A percentile compares a stretch with the other conserved stretches of the same genome.
phyloP scores from a whole-genome alignment of 2,113 vertebrate species.

The Ctenomys sociabilis region DNA sequence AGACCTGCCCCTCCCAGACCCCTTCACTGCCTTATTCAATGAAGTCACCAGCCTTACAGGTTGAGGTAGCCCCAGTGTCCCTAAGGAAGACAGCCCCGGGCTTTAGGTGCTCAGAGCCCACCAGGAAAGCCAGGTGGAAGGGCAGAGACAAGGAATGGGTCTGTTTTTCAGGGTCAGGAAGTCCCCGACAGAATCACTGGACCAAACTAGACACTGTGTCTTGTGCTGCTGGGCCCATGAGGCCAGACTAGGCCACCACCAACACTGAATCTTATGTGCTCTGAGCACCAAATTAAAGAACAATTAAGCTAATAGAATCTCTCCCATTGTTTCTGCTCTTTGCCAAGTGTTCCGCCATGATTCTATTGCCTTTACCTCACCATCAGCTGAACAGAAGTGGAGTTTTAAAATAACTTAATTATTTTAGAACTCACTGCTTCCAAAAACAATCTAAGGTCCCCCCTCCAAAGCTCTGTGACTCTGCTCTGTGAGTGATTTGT shows the following conservation, averaged over 20 bases:
- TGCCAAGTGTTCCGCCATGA: constrained; percentile 41
- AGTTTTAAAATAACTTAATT: constrained; percentile 73
- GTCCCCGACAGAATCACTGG: neutral
- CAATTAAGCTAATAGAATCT: constrained; percentile 59
- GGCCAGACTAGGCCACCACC: neutral
- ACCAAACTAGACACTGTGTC: neutral
- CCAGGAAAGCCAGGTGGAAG: neutral
- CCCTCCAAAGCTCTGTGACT: constrained; percentile 28
- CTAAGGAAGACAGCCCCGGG: neutral
- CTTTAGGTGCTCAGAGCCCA: neutral
- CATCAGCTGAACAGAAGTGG: constrained; percentile 51
- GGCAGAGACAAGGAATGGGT: no score
- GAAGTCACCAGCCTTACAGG: neutral
- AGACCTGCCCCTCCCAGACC: neutral
- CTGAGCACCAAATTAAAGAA: constrained; percentile 55
- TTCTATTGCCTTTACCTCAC: constrained; percentile 55
- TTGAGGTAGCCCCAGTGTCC: neutral
- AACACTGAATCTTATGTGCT: neutral
- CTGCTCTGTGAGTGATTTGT: constrained; percentile 50
- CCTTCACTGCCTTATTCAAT: neutral
- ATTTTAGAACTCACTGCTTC: constrained; percentile 70
- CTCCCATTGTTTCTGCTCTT: constrained; percentile 56
- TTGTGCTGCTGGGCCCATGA: fast-evolving
- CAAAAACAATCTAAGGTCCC: constrained; percentile 53
- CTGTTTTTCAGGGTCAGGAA: fast-evolving